These are phyloP conservation scores for Drosophila meridiana DNA, from an alignment of 2,888 invertebrate genomes.

Conservation along the genomic window DNA sequence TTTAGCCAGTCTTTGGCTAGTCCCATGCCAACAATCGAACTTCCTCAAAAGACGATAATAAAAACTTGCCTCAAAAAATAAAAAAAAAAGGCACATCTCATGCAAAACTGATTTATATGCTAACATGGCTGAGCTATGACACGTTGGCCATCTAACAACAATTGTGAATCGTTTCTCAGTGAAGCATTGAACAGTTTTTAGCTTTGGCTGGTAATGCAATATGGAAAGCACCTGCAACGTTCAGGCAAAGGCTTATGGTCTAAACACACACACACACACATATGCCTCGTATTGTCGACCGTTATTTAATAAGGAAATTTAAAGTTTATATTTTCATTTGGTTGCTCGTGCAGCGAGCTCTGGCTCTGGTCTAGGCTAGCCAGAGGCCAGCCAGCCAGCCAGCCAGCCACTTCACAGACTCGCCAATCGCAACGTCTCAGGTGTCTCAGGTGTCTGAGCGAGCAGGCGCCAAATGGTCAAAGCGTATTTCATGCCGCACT, in stretches of 20 bases:
- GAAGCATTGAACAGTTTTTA: constrained; percentile 14
- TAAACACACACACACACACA: not conserved
- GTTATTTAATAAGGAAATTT: constrained; percentile 79
- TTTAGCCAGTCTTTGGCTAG: not conserved
- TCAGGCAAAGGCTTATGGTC: constrained; percentile 1
- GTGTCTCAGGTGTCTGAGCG: constrained; percentile 55
- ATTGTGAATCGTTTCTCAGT: constrained; percentile 44
- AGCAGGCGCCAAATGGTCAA: constrained; percentile 72
- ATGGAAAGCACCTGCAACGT: constrained; percentile 29
- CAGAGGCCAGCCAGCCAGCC: constrained; percentile 15
- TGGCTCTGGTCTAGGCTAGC: constrained; percentile 4
- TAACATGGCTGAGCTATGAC: constrained; percentile 53
- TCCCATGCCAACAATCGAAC: not conserved
- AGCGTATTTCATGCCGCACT: constrained; percentile 59
- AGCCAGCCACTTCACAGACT: constrained; percentile 32
- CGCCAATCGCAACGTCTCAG: constrained; percentile 12
- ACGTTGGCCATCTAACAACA: constrained; percentile 43
- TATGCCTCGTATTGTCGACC: constrained; percentile 57
- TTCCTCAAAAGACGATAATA: not conserved
- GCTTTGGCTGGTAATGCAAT: constrained; percentile 23
- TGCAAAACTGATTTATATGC: constrained; percentile 44
- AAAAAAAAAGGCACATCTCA: not conserved
- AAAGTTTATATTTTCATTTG: constrained; percentile 68
- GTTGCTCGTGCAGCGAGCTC: constrained; percentile 49
- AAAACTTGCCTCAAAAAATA: not conserved